These are phyloP conservation scores for Marasmarcha lunaedactyla DNA, from an alignment of 2,888 invertebrate species.

Conservation along the genomic window DNA sequence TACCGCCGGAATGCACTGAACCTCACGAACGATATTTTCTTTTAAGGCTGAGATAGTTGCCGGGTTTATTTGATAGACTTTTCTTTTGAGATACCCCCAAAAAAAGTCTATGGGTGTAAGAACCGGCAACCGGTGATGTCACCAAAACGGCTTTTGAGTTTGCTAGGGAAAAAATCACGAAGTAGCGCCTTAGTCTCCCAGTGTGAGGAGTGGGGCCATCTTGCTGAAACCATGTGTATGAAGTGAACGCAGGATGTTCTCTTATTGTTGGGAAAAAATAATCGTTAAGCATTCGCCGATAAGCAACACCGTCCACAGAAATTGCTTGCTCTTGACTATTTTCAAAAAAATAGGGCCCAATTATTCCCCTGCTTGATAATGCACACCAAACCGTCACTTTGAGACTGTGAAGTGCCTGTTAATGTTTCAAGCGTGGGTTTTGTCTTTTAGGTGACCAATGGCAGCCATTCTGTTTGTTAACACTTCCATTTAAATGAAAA, in stretches of 20 bases:
- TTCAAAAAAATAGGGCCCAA: constrained; percentile 14
- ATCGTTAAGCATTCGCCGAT: constrained; percentile 11
- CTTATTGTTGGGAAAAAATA: constrained; percentile 8
- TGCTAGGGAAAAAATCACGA: background rate
- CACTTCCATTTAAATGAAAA: constrained; percentile 10
- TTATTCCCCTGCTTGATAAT: constrained; percentile 13
- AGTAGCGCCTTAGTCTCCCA: constrained; percentile 7
- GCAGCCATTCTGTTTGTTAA: constrained; percentile 14
- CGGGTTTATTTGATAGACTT: constrained; percentile 13
- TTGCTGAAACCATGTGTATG: constrained; percentile 11
- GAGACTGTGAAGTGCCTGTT: too few relatives aligned
- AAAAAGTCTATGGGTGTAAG: constrained; percentile 16
- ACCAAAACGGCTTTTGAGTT: constrained; percentile 5
- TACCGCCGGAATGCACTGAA: constrained; percentile 7
- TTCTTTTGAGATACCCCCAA: constrained; percentile 15
- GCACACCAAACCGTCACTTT: constrained; percentile 16
- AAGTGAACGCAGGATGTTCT: constrained; percentile 6
- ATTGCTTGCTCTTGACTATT: constrained; percentile 5
- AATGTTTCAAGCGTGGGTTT: constrained; percentile 14
- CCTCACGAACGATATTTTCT: constrained; percentile 13
- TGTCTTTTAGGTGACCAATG: constrained; percentile 14
- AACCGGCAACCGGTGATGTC: constrained; percentile 12
- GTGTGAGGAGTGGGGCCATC: constrained; percentile 11
- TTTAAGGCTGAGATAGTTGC: constrained; percentile 10
- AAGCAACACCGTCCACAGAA: constrained; percentile 7